Conservation (phyloP, 2,888 invertebrate genomes). For the Limnephilus rhombicus region DNA sequence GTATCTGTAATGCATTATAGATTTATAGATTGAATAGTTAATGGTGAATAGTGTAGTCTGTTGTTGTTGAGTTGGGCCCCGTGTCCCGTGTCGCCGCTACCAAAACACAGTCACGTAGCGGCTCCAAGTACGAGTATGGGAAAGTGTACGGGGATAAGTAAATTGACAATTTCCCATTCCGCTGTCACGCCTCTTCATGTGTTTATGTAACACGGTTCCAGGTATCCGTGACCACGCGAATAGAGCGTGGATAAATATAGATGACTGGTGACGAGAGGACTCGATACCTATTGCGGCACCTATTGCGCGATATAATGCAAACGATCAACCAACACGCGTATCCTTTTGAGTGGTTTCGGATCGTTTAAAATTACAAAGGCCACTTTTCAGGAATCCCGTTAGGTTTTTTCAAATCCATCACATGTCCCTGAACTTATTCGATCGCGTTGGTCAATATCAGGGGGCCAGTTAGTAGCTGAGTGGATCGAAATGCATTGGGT, state of each 20-base stretch:
- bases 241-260: background rate
- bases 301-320: background rate
- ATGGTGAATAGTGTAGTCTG: background rate
- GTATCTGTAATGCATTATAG: background rate
- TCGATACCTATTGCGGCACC: background rate
- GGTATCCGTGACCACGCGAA: constrained; percentile 23
- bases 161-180: constrained; percentile 35
- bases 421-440: background rate
- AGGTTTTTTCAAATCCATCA: background rate
- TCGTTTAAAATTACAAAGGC: background rate
- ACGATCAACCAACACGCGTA: background rate
- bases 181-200: constrained; percentile 26
- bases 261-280: background rate
- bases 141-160: constrained; percentile 24
- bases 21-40: background rate
- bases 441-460: background rate
- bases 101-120: constrained; percentile 40
- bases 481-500: too few relatives aligned
- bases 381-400: background rate
- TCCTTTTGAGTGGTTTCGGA: background rate
- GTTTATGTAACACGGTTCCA: constrained; percentile 26
- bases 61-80: background rate
- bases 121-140: constrained; percentile 38
- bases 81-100: background rate
- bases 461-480: too few relatives aligned